Conservation (phyloP, 2,888 invertebrate species). For the Megamerina dolium region DNA sequence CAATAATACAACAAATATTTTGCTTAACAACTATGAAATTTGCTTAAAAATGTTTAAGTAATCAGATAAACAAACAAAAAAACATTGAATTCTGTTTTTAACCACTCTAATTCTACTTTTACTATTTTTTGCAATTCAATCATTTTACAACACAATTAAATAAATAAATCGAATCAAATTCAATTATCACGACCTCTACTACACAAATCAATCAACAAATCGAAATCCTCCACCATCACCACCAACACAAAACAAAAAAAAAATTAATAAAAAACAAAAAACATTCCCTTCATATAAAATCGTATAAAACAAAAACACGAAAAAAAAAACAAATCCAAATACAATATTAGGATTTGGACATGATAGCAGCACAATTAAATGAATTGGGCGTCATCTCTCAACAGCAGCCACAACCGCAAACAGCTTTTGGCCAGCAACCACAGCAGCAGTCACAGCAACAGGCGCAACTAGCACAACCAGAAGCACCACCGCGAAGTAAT, state of each 20-base stretch:
- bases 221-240: constrained; percentile 15
- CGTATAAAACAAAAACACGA: constrained; percentile 29
- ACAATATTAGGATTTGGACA: constrained; percentile 82
- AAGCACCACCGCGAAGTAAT: constrained; percentile 65
- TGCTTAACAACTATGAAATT: too few species aligned
- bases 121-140: constrained; percentile 29
- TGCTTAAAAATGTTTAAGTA: too few species aligned
- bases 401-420: constrained; percentile 47
- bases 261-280: constrained; percentile 10
- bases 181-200: too few species aligned
- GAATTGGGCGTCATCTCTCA: constrained; percentile 71
- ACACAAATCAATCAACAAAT: constrained; percentile 17
- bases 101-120: constrained; percentile 44
- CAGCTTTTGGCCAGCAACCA: constrained; percentile 26
- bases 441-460: constrained; percentile 25
- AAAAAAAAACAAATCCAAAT: constrained; percentile 26
- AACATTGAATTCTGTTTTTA: constrained; percentile 14
- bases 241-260: constrained; percentile 16
- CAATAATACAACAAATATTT: too few species aligned
- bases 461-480: constrained; percentile 55
- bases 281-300: constrained; percentile 18
- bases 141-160: constrained; percentile 15
- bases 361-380: constrained; percentile 91
- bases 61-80: too few species aligned
- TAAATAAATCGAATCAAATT: constrained; percentile 28